These are phyloP conservation scores for Digitonthophagus gazella DNA, from an alignment of 2,888 invertebrate genomes.

Conservation along the genomic window DNA sequence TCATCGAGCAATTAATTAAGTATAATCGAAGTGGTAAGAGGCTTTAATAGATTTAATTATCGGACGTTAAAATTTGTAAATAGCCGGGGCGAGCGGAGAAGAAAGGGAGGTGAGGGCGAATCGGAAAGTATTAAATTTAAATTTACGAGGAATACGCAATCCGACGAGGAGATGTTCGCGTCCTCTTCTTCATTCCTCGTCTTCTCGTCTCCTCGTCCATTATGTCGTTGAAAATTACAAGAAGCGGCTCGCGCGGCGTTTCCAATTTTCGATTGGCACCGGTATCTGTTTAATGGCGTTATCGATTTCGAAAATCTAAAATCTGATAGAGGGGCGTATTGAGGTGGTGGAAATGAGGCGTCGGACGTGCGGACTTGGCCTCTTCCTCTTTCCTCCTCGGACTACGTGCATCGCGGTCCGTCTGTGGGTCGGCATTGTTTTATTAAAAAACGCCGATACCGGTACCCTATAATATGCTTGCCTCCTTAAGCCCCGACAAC, in stretches of 20 bases:
- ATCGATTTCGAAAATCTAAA: constrained; percentile 39
- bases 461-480: constrained; percentile 26
- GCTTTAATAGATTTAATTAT: neutral
- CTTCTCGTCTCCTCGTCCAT: neutral
- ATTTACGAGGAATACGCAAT: constrained; percentile 15
- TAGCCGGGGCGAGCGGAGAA: neutral
- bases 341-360: constrained; percentile 34
- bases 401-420: constrained; percentile 36
- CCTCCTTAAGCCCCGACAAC: neutral
- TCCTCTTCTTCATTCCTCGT: neutral
- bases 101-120: neutral
- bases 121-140: constrained; percentile 2
- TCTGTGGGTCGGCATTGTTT: constrained; percentile 34
- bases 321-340: constrained; percentile 31
- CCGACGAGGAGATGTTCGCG: neutral
- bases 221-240: constrained; percentile 15
- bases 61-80: neutral
- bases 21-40: neutral
- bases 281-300: constrained; percentile 39
- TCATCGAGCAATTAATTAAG: neutral
- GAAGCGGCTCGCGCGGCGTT: constrained; percentile 24
- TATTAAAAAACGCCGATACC: constrained; percentile 33
- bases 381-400: constrained; percentile 24
- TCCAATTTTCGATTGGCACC: constrained; percentile 36
- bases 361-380: constrained; percentile 35